Base-by-base conservation (phyloP, 2,797 vertebrate species). In the Arnoldichthys spilopterus region DNA sequence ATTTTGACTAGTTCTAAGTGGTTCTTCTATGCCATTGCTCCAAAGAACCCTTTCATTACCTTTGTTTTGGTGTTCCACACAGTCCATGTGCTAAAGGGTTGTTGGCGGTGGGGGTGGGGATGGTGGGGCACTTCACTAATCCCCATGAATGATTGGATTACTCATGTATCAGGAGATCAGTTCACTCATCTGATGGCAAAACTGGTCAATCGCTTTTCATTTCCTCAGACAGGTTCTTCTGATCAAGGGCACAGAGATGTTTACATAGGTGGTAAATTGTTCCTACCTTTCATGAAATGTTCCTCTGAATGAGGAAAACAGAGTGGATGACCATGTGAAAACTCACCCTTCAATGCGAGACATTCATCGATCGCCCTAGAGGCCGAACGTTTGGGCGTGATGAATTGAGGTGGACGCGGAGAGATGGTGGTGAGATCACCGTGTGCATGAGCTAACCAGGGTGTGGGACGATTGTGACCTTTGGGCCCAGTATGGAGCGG, bases 381-480 rank as follows among this genome's bases (percentile, higher is more conserved):
- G 64, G 37, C 72, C 61, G 51, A 77, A 37, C 40, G 43, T 77
- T 49, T 22, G 63, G 74, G 63, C 67, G 72, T 58, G 40, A 59
- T 26, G 54, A 75, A 71, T 72, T 13, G 26, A 47, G 43, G 72
- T 22, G 34, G 63, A 71, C 28, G 53, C 13, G 61, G 28, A 76
- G 6, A 49, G 51, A 54, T 66, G 61, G 56, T 69, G 56, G 59
- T 81, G 82, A 82, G 81, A 77, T 84, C 78, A 80, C 59, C 56
- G 67, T 80, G 22, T 63, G 58, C 22, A 80, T 85, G 76, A 74
- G 61, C 70, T 79, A 80, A 76, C 59, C 61, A 73, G 81, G 80
- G 69, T 86, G 81, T 85, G 81, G 81, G 82, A 78, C 78, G 71
- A 11, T 1, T 76, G 80, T 79, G 72, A 78, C 61, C 73, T 85